Evolutionary conservation across 1,140 invertebrate species (phyloP).

Genomic region (Chrysomallon squamiferum): DNA sequence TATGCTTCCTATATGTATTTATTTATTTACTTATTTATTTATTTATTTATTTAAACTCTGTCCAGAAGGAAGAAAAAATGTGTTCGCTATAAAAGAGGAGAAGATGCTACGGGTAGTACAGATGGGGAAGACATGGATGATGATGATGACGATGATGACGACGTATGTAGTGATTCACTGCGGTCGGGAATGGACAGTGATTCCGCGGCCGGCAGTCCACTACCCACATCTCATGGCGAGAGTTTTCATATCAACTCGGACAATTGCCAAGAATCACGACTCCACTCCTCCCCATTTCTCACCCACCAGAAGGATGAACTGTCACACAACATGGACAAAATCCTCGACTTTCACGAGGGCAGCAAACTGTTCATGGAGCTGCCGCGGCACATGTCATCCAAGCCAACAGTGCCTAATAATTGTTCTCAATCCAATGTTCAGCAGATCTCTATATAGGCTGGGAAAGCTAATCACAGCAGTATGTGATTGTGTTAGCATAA

Average conservation of each 20-base stretch:
- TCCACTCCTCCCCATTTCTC: conserved; percentile 7
- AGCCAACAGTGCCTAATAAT: not conserved
- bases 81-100: conserved; percentile 25
- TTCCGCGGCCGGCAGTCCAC: conserved; percentile 24
- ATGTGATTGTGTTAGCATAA: too few species aligned
- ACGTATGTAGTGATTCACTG: conserved; percentile 4
- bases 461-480: too few species aligned
- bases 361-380: conserved; percentile 3
- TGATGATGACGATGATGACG: conserved; percentile 6
- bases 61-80: conserved; percentile 98
- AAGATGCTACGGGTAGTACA: conserved; percentile 15
- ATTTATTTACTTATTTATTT: too few species aligned
- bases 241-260: conserved; percentile 6
- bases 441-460: too few species aligned
- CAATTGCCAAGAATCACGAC: conserved; percentile 1
- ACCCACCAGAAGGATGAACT: not conserved
- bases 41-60: too few species aligned
- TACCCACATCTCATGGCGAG: conserved; percentile 5
- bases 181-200: conserved; percentile 29
- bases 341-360: conserved; percentile 1
- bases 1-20: too few species aligned
- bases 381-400: not conserved
- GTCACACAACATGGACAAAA: not conserved
- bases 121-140: conserved; percentile 24
- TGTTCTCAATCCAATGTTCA: too few species aligned